phyloP scores from a whole-genome alignment of 2,888 invertebrate species.

The Apocheima hispidaria region DNA sequence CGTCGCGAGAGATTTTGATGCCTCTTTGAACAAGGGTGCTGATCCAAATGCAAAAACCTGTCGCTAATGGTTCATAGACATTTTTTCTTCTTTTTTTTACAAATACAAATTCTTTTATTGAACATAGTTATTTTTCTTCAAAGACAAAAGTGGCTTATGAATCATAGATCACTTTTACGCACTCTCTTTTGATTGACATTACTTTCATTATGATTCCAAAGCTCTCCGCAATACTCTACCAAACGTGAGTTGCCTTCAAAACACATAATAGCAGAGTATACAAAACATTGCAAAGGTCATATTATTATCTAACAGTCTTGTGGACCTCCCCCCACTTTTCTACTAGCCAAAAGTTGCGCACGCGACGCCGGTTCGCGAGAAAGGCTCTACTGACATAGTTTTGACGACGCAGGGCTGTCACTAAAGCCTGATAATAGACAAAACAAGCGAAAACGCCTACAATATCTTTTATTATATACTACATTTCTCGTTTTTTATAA shows the following conservation, averaged over 20 bases:
- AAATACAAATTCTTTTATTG: too few relatives aligned
- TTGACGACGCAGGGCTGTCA: slow-evolving; percentile 39
- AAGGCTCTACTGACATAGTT: slow-evolving; percentile 71
- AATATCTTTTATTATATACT: too few relatives aligned
- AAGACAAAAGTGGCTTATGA: too few relatives aligned
- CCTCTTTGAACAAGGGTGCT: too few relatives aligned
- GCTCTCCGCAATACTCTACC: slow-evolving; percentile 3
- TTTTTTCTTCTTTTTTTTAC: too few relatives aligned
- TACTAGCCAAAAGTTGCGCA: slow-evolving; percentile 46
- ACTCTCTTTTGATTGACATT: too few relatives aligned
- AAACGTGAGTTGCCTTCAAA: slow-evolving; percentile 14
- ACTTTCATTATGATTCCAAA: not conserved
- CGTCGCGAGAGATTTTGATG: too few relatives aligned
- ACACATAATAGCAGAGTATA: slow-evolving; percentile 8
- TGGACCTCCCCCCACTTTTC: slow-evolving; percentile 43
- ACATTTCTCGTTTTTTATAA: too few relatives aligned
- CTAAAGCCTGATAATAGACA: not conserved
- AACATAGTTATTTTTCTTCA: too few relatives aligned
- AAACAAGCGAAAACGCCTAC: not conserved
- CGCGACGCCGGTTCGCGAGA: slow-evolving; percentile 47
- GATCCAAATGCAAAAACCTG: too few relatives aligned
- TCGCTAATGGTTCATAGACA: too few relatives aligned
- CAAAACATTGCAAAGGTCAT: slow-evolving; percentile 66
- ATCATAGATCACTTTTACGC: too few relatives aligned
- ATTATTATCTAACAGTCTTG: slow-evolving; percentile 72